Evolutionary conservation across 1,140 invertebrate species (phyloP).

Genomic region (Eupristina koningsbergeri): DNA sequence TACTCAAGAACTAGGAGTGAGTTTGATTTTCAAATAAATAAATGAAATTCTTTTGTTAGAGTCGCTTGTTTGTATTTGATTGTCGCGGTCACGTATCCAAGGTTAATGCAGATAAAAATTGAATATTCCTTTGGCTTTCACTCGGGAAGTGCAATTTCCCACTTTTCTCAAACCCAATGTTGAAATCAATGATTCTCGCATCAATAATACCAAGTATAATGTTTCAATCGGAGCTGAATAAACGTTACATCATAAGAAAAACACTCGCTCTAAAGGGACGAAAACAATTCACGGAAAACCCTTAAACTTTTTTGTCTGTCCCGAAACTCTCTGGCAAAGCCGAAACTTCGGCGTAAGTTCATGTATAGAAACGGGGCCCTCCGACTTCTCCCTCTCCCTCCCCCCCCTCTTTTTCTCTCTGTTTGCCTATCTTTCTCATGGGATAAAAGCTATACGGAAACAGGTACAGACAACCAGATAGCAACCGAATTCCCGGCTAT

Average conservation of each 20-base stretch:
- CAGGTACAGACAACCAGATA: neutral
- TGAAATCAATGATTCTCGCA: neutral
- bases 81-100: neutral
- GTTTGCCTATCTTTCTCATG: neutral
- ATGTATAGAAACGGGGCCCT: neutral
- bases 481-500: neutral
- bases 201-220: neutral
- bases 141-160: neutral
- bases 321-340: neutral
- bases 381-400: neutral
- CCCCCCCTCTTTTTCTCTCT: neutral
- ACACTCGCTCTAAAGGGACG: neutral
- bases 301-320: neutral
- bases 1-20: neutral
- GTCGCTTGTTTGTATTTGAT: too few relatives aligned
- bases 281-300: neutral
- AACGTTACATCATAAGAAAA: too few relatives aligned
- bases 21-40: neutral
- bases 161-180: neutral
- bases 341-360: constrained; percentile 29
- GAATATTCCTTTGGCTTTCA: neutral
- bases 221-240: neutral
- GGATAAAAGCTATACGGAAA: constrained; percentile 3
- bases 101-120: neutral
- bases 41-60: neutral